Conservation (phyloP, 2,888 invertebrate species). For the Subacronicta megacephala region DNA sequence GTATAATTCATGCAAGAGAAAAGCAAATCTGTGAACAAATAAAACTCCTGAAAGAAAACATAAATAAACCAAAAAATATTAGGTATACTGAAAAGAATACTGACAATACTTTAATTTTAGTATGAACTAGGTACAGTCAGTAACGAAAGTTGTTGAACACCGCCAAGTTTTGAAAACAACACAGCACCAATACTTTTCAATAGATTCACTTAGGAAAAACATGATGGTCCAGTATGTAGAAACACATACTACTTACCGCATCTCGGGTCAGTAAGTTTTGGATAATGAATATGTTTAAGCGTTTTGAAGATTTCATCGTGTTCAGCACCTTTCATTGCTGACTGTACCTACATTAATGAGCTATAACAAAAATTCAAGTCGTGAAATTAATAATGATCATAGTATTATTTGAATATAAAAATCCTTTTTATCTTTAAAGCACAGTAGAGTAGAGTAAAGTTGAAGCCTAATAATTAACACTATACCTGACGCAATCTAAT, state of each 20-base stretch:
- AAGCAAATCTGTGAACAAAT: constrained; percentile 43
- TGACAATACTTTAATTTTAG: constrained; percentile 2
- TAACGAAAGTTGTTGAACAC: too few species aligned
- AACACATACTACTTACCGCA: too few species aligned
- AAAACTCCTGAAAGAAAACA: constrained; percentile 27
- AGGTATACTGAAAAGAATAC: constrained; percentile 22
- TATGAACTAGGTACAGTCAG: too few species aligned
- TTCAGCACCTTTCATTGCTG: too few species aligned
- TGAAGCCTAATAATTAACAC: not conserved
- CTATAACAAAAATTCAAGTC: constrained; percentile 6
- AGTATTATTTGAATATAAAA: not conserved
- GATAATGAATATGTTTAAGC: too few species aligned
- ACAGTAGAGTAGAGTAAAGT: not conserved
- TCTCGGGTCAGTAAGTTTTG: too few species aligned
- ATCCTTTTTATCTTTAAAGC: not conserved
- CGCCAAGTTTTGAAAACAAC: too few species aligned
- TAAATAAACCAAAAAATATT: constrained; percentile 32
- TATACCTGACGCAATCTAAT: too few species aligned
- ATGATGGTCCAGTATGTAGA: too few species aligned
- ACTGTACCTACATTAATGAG: constrained; percentile 34
- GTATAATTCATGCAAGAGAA: constrained; percentile 18
- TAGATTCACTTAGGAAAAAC: too few species aligned
- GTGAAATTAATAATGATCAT: not conserved
- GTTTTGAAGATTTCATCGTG: too few species aligned
- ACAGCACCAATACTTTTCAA: too few species aligned